Evolutionary conservation across 2,797 vertebrate species (phyloP).

Genomic region (Sarcoramphus papa): DNA sequence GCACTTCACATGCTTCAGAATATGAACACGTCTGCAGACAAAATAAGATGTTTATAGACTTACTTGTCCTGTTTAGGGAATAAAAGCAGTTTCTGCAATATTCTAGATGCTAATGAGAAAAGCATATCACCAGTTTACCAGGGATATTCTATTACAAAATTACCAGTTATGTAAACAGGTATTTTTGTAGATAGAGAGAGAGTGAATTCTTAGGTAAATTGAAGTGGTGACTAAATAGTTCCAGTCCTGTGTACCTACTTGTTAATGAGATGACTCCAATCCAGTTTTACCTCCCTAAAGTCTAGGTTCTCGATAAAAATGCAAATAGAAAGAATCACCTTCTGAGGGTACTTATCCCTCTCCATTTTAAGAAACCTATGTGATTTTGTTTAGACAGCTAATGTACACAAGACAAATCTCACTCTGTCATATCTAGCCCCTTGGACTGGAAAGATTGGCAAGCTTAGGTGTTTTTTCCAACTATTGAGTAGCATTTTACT

Average conservation of each 20-base stretch:
- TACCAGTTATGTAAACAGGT: not conserved
- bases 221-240: not conserved
- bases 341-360: not conserved
- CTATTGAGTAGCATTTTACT: not conserved
- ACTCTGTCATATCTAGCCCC: not conserved
- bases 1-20: not conserved
- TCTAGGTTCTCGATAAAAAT: not conserved
- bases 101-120: not conserved
- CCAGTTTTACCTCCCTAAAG: not conserved
- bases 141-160: not conserved
- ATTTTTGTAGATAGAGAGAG: not conserved
- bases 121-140: not conserved
- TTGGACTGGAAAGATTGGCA: not conserved
- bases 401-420: not conserved
- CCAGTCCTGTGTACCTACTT: not conserved
- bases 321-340: not conserved
- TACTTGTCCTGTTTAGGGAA: not conserved
- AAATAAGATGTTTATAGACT: not conserved
- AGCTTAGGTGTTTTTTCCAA: not conserved
- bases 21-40: not conserved
- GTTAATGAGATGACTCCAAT: not conserved
- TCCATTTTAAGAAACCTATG: not conserved
- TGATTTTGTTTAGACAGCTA: not conserved
- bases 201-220: not conserved
- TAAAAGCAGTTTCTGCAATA: not conserved